phyloP scores from a whole-genome alignment of 2,113 vertebrate genomes.

The Python bivittatus region DNA sequence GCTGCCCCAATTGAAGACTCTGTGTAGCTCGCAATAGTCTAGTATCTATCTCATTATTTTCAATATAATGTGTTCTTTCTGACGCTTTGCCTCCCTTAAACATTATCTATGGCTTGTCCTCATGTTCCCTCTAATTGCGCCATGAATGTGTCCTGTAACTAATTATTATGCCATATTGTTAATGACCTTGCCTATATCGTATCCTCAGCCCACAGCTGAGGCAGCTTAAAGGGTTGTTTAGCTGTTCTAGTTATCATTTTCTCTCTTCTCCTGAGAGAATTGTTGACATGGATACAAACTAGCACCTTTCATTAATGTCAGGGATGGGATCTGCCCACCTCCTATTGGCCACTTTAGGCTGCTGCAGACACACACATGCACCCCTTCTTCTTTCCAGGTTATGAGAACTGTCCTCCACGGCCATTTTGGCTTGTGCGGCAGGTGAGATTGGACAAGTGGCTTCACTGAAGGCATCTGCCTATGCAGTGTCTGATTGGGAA shows the following conservation, averaged over 20 bases:
- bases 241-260: not conserved
- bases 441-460: not conserved
- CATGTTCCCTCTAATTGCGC: not conserved
- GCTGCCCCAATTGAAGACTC: not conserved
- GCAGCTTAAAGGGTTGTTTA: not conserved
- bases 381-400: not conserved
- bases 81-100: not conserved
- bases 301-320: not conserved
- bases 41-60: not conserved
- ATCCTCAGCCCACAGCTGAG: not conserved
- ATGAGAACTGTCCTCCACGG: not conserved
- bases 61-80: not conserved
- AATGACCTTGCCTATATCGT: not conserved
- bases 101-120: not conserved
- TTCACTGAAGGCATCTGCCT: not conserved
- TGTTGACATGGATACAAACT: not conserved
- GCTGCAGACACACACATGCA: not conserved
- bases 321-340: not conserved
- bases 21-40: not conserved
- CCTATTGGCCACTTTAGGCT: not conserved
- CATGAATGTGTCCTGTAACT: not conserved
- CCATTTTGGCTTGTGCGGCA: not conserved
- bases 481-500: not conserved
- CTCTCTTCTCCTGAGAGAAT: not conserved
- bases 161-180: not conserved